Conservation (phyloP, 2,888 invertebrate genomes). For the Gymnocheta viridis region DNA sequence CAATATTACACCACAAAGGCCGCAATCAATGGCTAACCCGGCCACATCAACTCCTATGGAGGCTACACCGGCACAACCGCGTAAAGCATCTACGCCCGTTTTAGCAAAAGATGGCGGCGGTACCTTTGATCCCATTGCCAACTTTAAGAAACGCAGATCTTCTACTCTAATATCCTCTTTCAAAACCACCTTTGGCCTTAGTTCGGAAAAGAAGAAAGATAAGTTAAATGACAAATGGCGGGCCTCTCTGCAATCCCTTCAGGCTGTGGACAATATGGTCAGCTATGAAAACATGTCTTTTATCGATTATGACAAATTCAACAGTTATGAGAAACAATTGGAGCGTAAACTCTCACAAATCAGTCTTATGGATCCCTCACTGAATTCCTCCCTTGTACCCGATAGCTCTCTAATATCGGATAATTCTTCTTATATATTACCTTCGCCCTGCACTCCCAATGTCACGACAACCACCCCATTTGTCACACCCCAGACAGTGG, state of each 20-base stretch:
- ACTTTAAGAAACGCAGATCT: constrained; percentile 79
- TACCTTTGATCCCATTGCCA: constrained; percentile 75
- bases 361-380: constrained; percentile 75
- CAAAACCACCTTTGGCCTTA: constrained; percentile 76
- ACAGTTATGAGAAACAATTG: constrained; percentile 82
- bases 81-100: constrained; percentile 73
- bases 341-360: constrained; percentile 78
- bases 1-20: constrained; percentile 45
- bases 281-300: constrained; percentile 84
- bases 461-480: constrained; percentile 60
- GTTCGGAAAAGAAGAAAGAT: constrained; percentile 79
- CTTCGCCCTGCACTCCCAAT: constrained; percentile 65
- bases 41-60: constrained; percentile 75
- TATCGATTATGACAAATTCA: constrained; percentile 84
- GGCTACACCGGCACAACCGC: constrained; percentile 41
- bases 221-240: constrained; percentile 83
- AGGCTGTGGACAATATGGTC: constrained; percentile 84
- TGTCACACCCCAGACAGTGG: constrained; percentile 73
- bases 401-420: constrained; percentile 56
- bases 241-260: constrained; percentile 83
- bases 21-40: not conserved
- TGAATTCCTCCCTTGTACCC: constrained; percentile 34
- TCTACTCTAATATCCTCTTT: constrained; percentile 79
- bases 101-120: constrained; percentile 24
- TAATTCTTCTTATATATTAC: constrained; percentile 51